phyloP scores from a whole-genome alignment of 1,140 invertebrate genomes.

The Pectinophora gossypiella region DNA sequence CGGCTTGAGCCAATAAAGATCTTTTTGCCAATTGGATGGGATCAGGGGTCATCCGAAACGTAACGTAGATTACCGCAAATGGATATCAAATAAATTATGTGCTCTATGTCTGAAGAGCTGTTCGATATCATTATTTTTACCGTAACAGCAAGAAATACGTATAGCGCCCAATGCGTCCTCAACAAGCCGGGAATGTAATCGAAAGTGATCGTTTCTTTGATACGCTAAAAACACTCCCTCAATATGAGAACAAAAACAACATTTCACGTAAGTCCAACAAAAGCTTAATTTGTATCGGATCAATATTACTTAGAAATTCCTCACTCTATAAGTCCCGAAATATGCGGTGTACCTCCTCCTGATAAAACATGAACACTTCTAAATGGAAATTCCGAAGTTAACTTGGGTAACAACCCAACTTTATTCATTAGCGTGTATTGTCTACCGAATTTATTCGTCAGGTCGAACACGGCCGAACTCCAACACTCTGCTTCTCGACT shows the following conservation, averaged over 20 bases:
- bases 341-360: conserved; percentile 37
- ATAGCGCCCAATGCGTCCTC: no score
- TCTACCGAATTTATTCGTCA: conserved; percentile 67
- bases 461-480: conserved; percentile 52
- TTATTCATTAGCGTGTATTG: conserved; percentile 73
- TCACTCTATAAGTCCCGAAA: conserved; percentile 18
- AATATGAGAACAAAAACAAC: no score
- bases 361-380: conserved; percentile 58
- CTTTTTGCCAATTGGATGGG: conserved; percentile 51
- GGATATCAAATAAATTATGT: not conserved
- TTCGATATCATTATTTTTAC: no score
- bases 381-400: conserved; percentile 62
- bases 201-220: no score
- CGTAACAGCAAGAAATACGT: no score
- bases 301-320: not conserved
- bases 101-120: no score
- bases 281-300: no score
- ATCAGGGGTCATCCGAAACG: conserved; percentile 15
- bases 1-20: conserved; percentile 58
- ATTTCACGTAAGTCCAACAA: no score
- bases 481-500: conserved; percentile 36
- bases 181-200: no score
- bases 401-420: conserved; percentile 66
- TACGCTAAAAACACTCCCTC: no score
- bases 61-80: not conserved